A percentile compares a stretch with the other conserved stretches of the same genome.
Evolutionary conservation across 2,113 vertebrate species (phyloP).

Genomic region (Podilymbus podiceps): DNA sequence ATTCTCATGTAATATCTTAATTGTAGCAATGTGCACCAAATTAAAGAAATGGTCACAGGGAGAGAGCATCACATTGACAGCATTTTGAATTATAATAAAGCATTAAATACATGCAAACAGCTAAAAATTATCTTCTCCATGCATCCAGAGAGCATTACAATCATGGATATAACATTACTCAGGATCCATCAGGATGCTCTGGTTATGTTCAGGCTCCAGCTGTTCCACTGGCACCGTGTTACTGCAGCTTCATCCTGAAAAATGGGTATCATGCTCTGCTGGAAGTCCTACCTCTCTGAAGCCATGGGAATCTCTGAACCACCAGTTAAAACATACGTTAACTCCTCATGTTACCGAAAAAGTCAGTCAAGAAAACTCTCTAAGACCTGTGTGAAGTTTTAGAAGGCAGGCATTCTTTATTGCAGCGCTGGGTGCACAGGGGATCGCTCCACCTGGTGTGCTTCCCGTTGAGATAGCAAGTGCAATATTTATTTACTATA

Average conservation of each 20-base stretch:
- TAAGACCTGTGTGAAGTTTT: too few relatives aligned
- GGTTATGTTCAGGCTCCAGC: not conserved
- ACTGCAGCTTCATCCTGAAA: not conserved
- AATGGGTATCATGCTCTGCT: not conserved
- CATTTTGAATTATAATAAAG: not conserved
- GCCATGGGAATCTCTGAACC: not conserved
- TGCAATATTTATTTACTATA: too few relatives aligned
- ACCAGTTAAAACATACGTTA: not conserved
- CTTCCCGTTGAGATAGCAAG: too few relatives aligned
- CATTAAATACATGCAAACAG: not conserved
- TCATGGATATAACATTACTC: not conserved
- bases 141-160: not conserved
- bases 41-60: not conserved
- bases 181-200: not conserved
- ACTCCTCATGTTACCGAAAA: not conserved
- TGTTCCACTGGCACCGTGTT: not conserved
- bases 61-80: not conserved
- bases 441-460: too few relatives aligned
- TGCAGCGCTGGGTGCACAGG: too few relatives aligned
- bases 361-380: too few relatives aligned
- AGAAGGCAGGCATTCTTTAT: too few relatives aligned
- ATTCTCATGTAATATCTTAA: not conserved
- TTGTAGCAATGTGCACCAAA: not conserved
- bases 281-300: not conserved
- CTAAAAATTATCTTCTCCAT: not conserved